Evolutionary conservation across 2,888 invertebrate genomes (phyloP), one percentile per base, ranked within the genome.

Genomic region (Hyposoter dolosus): DNA sequence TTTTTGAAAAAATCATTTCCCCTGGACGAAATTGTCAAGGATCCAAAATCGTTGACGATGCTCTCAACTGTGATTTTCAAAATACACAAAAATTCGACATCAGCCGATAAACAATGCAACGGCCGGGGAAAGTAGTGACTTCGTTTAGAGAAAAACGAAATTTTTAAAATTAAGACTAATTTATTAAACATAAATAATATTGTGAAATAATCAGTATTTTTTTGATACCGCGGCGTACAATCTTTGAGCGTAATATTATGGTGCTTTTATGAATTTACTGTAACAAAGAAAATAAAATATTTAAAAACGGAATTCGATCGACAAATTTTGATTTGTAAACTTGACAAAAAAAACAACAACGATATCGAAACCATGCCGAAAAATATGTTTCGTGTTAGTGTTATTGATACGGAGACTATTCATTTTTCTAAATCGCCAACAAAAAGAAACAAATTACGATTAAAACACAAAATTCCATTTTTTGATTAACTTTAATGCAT

Each of bases 401-500:
- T 40, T 0, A 50, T 50, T 6, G n/a, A 17, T 6, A 50, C 17
- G n/a, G 5, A 50, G n/a, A 50, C 9, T n/a, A 50, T n/a, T 17
- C 3, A 50, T 50, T 50, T n/a, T n/a, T n/a, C 4, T 50, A n/a
- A 28, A 60, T 12, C 12, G 1, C 4, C 1, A 60, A 28, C 1
- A 15, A 2, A 60, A 60, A 28, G 5, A 60, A 28, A 15, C 3
- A 23, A 66, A 45, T 1, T 47, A 56, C 3, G 4, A 66, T 47
- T 17, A 56, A 71, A 47, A 32, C 60, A 72, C n/a, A 35, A 19
- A 60, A 74, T 71, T 40, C 84, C 1, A 71, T 81, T 87, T 86
- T 87, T 89, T 86, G 66, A 89, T 89, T 88, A 89, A 89, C 89
- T 91, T 91, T 91, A 90, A 91, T 91, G 88, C 89, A 90, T 89